These are phyloP conservation scores for Sebastes elongatus DNA, from an alignment of 2,797 vertebrate genomes.

Conservation along the genomic window DNA sequence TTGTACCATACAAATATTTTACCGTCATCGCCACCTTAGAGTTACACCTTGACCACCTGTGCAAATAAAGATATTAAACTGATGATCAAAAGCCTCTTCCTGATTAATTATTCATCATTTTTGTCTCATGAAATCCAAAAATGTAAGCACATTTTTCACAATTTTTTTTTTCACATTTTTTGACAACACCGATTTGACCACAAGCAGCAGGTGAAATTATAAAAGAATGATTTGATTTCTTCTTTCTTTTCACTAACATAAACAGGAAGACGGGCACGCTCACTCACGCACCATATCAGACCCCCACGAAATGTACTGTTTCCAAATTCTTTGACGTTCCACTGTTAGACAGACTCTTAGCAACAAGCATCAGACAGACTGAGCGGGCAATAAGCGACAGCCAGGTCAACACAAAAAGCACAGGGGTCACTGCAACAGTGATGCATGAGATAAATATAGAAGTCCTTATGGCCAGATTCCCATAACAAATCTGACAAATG, in stretches of 20 bases:
- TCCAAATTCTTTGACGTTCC: slow-evolving; percentile 16
- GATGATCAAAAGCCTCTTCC: background rate
- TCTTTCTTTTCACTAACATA: slow-evolving; percentile 27
- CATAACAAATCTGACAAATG: slow-evolving; percentile 21
- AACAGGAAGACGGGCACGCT: slow-evolving; percentile 11
- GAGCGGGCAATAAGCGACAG: slow-evolving; percentile 31
- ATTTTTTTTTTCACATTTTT: slow-evolving; percentile 12
- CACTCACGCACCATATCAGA: slow-evolving; percentile 6
- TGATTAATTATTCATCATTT: slow-evolving; percentile 1
- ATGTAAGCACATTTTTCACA: slow-evolving; percentile 3
- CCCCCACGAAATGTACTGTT: slow-evolving; percentile 6
- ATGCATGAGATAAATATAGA: slow-evolving; percentile 40
- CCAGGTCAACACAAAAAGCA: slow-evolving; percentile 32
- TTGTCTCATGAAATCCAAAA: slow-evolving; percentile 4
- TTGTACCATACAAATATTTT: background rate
- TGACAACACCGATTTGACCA: slow-evolving; percentile 43
- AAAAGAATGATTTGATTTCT: background rate
- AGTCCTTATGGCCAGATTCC: slow-evolving; percentile 40
- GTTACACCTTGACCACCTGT: background rate
- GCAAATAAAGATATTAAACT: slow-evolving; percentile 11
- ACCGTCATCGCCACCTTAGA: background rate
- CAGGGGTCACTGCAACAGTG: slow-evolving; percentile 44
- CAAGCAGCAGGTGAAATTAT: slow-evolving; percentile 42
- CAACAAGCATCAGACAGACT: slow-evolving; percentile 39
- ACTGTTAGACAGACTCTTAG: slow-evolving; percentile 24